phyloP scores from a whole-genome alignment of 2,113 vertebrate genomes.

The Dasyprocta punctata region DNA sequence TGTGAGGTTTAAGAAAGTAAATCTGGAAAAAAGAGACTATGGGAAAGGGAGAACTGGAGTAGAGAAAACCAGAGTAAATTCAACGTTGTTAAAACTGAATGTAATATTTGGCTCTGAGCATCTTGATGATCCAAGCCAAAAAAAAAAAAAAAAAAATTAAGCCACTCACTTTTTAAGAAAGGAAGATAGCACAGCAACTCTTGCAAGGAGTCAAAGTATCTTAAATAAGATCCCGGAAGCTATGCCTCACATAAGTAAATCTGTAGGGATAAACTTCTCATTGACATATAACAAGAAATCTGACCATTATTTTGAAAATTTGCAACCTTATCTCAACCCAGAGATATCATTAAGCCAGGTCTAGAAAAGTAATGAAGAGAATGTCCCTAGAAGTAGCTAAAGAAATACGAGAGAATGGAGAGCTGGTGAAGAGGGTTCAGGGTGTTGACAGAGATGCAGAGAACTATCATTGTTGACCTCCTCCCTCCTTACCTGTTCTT shows the following conservation, averaged over 20 bases:
- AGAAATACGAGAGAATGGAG: not conserved
- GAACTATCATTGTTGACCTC: not conserved
- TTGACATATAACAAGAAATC: not conserved
- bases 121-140: not conserved
- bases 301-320: not conserved
- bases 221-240: conserved; percentile 22
- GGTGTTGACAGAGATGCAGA: not conserved
- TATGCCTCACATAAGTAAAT: not conserved
- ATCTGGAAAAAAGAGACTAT: not conserved
- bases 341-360: not conserved
- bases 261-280: not conserved
- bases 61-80: not conserved
- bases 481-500: not conserved
- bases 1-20: not conserved
- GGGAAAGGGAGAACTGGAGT: not conserved
- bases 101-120: not conserved
- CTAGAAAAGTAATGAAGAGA: not conserved
- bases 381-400: not conserved
- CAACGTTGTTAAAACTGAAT: not conserved
- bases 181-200: not conserved
- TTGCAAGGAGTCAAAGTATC: not conserved
- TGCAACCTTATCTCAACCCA: not conserved
- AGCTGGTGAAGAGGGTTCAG: not conserved
- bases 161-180: not conserved
- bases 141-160: not conserved